phyloP scores from a whole-genome alignment of 1,140 invertebrate genomes.

The Drosophila funebris region DNA sequence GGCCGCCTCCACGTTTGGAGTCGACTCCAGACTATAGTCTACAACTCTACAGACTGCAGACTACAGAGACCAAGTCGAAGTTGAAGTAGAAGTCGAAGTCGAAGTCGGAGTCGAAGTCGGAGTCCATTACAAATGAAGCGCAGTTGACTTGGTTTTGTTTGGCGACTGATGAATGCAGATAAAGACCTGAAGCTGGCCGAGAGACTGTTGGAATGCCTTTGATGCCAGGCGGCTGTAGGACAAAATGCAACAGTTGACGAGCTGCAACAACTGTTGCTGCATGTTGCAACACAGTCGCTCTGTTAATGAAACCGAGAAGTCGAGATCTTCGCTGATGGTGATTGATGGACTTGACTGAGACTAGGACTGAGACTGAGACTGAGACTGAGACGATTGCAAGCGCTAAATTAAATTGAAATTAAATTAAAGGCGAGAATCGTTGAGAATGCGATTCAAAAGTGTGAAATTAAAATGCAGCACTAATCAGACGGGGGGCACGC shows the following conservation, averaged over 20 bases:
- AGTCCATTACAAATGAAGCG: constrained; percentile 64
- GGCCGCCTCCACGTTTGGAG: constrained; percentile 59
- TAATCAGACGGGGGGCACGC: constrained; percentile 70
- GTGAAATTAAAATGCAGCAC: constrained; percentile 78
- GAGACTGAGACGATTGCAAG: constrained; percentile 14
- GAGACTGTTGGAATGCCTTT: constrained; percentile 64
- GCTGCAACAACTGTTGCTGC: constrained; percentile 32
- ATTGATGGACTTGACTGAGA: constrained; percentile 59
- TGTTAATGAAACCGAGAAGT: constrained; percentile 31
- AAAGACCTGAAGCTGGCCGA: constrained; percentile 42
- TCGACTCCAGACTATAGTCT: constrained; percentile 12
- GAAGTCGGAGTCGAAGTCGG: neutral
- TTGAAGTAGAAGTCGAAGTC: neutral
- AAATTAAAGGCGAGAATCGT: constrained; percentile 67
- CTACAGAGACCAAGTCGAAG: neutral
- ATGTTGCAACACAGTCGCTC: neutral
- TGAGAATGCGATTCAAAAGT: constrained; percentile 74
- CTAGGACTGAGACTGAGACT: neutral
- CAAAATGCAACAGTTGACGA: constrained; percentile 78
- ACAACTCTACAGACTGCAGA: constrained; percentile 13
- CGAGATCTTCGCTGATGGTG: constrained; percentile 33
- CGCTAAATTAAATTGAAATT: constrained; percentile 75
- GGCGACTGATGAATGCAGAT: constrained; percentile 80
- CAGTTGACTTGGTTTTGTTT: constrained; percentile 54
- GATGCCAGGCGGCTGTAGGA: constrained; percentile 61